Conservation (phyloP, 2,888 invertebrate species). For the Sicus ferrugineus region DNA sequence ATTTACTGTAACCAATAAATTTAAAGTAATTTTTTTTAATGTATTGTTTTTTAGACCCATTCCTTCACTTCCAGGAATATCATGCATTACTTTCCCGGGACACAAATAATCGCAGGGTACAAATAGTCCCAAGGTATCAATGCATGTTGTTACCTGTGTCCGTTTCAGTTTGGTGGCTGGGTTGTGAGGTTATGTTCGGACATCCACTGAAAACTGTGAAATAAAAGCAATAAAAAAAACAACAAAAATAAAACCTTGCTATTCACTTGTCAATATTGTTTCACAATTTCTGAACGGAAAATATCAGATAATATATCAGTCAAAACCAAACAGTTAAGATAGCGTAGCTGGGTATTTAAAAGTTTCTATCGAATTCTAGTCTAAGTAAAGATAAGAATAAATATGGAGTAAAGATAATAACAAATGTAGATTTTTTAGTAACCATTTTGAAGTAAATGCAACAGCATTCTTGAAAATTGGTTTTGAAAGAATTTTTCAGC, state of each 20-base stretch:
- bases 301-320: slow-evolving; percentile 3
- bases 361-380: too few relatives aligned
- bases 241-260: slow-evolving; percentile 1
- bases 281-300: neutral
- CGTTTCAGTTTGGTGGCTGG: slow-evolving; percentile 35
- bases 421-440: too few relatives aligned
- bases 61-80: neutral
- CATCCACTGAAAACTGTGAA: slow-evolving; percentile 55
- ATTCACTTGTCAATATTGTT: neutral
- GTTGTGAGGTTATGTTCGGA: slow-evolving; percentile 58
- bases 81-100: too few relatives aligned
- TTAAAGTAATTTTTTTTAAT: neutral
- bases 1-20: slow-evolving; percentile 36
- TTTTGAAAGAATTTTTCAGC: too few relatives aligned
- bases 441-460: neutral
- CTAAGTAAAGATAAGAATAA: too few relatives aligned
- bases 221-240: slow-evolving; percentile 12
- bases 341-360: neutral
- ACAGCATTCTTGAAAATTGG: too few relatives aligned
- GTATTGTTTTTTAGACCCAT: neutral
- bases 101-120: too few relatives aligned
- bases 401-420: too few relatives aligned
- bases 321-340: neutral
- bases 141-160: neutral
- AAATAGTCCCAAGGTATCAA: too few relatives aligned